Base-by-base conservation (phyloP, 1,140 invertebrate genomes). In the Drosophila rufa region DNA sequence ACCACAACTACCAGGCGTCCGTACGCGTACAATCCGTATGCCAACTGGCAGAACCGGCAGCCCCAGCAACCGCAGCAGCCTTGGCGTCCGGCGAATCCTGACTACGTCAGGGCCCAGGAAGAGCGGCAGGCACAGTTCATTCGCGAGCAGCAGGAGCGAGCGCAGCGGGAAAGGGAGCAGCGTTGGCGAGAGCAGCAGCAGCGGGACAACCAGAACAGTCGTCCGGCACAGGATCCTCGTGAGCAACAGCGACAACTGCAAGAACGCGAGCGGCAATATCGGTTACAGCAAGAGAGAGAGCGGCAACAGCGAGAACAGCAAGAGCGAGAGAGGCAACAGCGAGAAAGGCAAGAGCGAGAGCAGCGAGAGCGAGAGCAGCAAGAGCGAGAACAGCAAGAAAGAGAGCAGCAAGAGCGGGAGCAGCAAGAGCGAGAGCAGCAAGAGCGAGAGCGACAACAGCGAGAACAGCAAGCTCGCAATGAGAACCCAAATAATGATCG, bases 21-120 rank as follows among this genome's bases (percentile, higher is more conserved):
- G 2, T 82, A 82, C 57, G 75, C 30, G 0, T 57, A 62, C 50
- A 78, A 78, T 51, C 74, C 74, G 1, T 73, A 73, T 40, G 43
- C 45, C 42, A 61, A 57, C 12, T 55, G 47, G 27, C 80, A 57
- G 33, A 69, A 12, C 19, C n/a, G 14, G 14, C 36, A 65, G 40
- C 3, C 25, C 45, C 38, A 42, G 11, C 46, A 46, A 14, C 25
- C 30, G 8, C 53, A 62, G 14, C 57, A 46, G 17, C 6, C 33
- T 12, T 56, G 38, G 36, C 46, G 17, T 19, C 65, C 75, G 0
- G 30, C 56, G 1, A 50, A 77, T 42, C 27, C 55, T 11, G 57
- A 60, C 0, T 69, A 69, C 2, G 60, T 55, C 3, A 48, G 33
- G 12, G 57, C 40, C 2, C 60, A 78, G 19, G 73, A 59, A 11